These are phyloP conservation scores for Palythoa grandis DNA, from an alignment of 92 coral and sea anemone genomes.

Conservation along the genomic window DNA sequence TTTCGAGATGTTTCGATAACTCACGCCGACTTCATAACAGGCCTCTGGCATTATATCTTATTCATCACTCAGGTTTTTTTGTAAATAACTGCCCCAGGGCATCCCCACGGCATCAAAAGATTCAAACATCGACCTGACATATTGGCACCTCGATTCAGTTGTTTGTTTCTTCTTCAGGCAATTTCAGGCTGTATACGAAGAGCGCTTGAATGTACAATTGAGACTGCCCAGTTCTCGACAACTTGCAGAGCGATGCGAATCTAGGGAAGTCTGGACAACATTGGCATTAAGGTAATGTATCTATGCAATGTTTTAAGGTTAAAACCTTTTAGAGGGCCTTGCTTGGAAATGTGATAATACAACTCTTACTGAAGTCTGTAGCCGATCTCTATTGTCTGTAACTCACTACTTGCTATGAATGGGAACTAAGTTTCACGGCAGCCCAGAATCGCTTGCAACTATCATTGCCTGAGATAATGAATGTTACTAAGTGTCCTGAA, in stretches of 20 bases:
- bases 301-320: neutral
- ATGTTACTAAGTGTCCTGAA: neutral
- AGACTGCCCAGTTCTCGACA: too few relatives aligned
- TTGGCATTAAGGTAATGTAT: neutral
- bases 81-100: conserved; percentile 30
- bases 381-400: too few relatives aligned
- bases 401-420: too few relatives aligned
- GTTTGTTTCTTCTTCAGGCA: conserved; percentile 5
- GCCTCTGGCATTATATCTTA: conserved; percentile 30
- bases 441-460: too few relatives aligned
- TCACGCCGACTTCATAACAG: conserved; percentile 19
- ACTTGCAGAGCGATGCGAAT: neutral
- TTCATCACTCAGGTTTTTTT: conserved; percentile 33
- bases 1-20: conserved; percentile 46
- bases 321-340: neutral
- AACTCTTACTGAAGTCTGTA: neutral
- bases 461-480: neutral
- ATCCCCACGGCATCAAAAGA: conserved; percentile 15
- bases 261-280: neutral
- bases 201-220: neutral
- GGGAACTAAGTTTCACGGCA: too few relatives aligned
- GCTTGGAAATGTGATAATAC: neutral
- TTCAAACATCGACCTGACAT: conserved; percentile 19
- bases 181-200: neutral
- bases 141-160: neutral